phyloP scores from a whole-genome alignment of 2,797 vertebrate species.

The Xenops minutus region DNA sequence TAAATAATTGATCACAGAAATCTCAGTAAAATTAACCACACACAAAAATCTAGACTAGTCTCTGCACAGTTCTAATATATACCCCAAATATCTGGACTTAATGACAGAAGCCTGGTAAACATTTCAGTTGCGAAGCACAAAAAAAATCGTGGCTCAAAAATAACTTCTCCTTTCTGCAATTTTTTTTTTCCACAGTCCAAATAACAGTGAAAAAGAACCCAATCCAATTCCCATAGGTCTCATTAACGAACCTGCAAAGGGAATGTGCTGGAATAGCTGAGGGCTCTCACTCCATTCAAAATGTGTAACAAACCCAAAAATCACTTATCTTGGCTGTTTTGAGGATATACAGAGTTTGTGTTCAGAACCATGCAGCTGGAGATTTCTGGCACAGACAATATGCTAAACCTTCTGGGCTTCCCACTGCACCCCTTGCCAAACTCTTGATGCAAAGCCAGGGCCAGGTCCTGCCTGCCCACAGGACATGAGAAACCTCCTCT shows the following conservation, averaged over 20 bases:
- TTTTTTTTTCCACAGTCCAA: constrained; percentile 46
- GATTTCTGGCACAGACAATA: constrained; percentile 1
- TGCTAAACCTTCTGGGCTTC: not conserved
- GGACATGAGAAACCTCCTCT: not conserved
- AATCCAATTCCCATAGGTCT: constrained; percentile 66
- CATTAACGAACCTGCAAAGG: constrained; percentile 71
- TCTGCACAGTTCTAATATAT: not conserved
- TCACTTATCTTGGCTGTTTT: not conserved
- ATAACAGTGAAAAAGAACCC: constrained; percentile 64
- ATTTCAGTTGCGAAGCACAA: constrained; percentile 1
- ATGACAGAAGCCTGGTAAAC: not conserved
- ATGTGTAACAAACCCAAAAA: constrained; percentile 28
- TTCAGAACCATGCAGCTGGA: not conserved
- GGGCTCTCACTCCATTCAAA: constrained; percentile 61
- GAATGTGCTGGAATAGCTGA: constrained; percentile 69
- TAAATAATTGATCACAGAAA: not conserved
- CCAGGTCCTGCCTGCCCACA: not conserved
- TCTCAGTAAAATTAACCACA: not conserved
- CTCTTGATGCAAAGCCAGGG: not conserved
- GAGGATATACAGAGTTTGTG: not conserved
- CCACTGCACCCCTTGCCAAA: not conserved
- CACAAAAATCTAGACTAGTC: not conserved
- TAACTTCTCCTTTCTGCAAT: constrained; percentile 9
- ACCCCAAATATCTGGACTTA: constrained; percentile 14
- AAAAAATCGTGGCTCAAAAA: not conserved